phyloP scores from a whole-genome alignment of 2,113 vertebrate species.

The Otocyon megalotis region DNA sequence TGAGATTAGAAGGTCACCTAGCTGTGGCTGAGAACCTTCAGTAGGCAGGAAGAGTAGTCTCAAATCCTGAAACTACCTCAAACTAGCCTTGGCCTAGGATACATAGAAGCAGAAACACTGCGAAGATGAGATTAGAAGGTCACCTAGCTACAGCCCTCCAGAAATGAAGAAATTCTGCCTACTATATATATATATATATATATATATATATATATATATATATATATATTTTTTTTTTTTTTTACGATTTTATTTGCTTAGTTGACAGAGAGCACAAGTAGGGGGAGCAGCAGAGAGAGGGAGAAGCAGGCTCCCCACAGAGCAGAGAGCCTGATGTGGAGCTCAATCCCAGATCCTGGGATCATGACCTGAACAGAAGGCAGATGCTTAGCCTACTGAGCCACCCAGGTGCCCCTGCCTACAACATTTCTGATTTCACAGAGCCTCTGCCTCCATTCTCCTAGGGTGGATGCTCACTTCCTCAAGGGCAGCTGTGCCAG shows the following conservation, averaged over 20 bases:
- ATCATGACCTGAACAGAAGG: too few species aligned
- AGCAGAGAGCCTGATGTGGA: too few species aligned
- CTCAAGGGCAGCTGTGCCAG: not conserved
- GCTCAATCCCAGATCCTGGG: too few species aligned
- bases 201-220: too few species aligned
- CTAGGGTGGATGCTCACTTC: not conserved
- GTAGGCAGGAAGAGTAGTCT: not conserved
- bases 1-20: too few species aligned
- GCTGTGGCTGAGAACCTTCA: not conserved
- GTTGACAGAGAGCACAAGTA: too few species aligned
- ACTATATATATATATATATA: too few species aligned
- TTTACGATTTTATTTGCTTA: too few species aligned
- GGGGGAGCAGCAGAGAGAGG: too few species aligned
- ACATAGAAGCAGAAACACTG: not conserved
- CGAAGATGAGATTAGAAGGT: not conserved
- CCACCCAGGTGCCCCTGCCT: not conserved
- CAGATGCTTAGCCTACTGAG: too few species aligned
- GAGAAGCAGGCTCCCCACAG: too few species aligned
- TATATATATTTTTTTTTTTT: too few species aligned
- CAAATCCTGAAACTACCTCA: not conserved
- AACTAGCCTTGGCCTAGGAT: not conserved
- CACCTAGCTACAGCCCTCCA: not conserved
- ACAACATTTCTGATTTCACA: not conserved
- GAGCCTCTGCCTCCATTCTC: not conserved
- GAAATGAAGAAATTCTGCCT: not conserved